phyloP scores from a whole-genome alignment of 2,113 vertebrate genomes.

The Lagopus leucura region DNA sequence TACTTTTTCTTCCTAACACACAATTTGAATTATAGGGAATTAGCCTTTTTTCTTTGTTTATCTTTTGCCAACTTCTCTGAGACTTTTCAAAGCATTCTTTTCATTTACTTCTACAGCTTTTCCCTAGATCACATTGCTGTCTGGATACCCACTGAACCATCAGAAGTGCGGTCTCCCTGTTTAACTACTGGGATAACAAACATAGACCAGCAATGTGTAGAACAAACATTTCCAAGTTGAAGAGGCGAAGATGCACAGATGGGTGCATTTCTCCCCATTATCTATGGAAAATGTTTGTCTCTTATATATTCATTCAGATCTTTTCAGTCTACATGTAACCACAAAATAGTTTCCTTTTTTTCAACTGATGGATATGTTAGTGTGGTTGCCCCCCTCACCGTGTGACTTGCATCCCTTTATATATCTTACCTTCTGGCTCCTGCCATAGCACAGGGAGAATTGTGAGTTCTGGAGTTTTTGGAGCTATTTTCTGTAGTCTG shows the following conservation, averaged over 20 bases:
- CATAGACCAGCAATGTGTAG: not conserved
- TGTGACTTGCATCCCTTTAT: not conserved
- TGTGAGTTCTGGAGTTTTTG: accelerated
- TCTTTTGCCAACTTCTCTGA: not conserved
- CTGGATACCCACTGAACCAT: not conserved
- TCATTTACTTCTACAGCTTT: not conserved
- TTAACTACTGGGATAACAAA: not conserved
- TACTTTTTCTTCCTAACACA: not conserved
- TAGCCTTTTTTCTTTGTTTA: not conserved
- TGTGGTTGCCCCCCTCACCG: not conserved
- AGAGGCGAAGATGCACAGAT: not conserved
- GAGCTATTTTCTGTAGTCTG: not conserved
- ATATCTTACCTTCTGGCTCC: not conserved
- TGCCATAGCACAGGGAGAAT: not conserved
- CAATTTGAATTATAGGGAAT: not conserved
- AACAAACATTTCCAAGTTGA: not conserved
- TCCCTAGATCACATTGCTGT: not conserved
- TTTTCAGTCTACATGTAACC: not conserved
- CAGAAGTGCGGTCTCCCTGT: not conserved
- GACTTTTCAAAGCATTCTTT: not conserved
- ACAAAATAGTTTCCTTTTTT: not conserved
- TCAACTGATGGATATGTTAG: not conserved
- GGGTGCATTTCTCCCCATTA: not conserved
- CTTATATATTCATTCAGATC: not conserved
- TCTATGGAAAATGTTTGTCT: not conserved